These are phyloP conservation scores for Bostrychus sinensis DNA, from an alignment of 2,113 vertebrate genomes.

Conservation along the genomic window DNA sequence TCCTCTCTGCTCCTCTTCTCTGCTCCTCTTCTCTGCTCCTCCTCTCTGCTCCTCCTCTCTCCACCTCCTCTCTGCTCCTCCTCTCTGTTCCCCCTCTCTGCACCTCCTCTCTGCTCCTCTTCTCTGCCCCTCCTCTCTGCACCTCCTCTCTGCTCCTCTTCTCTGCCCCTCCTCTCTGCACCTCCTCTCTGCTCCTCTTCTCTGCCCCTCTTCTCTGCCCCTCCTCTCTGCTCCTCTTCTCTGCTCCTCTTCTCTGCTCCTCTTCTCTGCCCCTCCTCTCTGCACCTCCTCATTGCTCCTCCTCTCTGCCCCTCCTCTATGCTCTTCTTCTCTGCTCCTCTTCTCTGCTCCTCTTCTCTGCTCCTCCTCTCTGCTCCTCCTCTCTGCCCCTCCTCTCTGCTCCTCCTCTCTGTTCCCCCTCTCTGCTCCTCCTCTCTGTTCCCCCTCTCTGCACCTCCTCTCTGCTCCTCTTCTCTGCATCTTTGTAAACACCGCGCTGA, in stretches of 20 bases:
- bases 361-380: too few species aligned
- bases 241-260: conserved; percentile 46
- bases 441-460: conserved; percentile 42
- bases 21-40: conserved; percentile 11
- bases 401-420: too few species aligned
- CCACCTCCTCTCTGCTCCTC: conserved; percentile 10
- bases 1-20: too few species aligned
- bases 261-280: too few species aligned
- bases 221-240: conserved; percentile 42
- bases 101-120: conserved; percentile 9
- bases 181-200: conserved; percentile 11
- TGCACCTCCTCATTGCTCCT: conserved; percentile 50
- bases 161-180: conserved; percentile 48
- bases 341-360: conserved; percentile 38
- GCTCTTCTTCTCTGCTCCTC: too few species aligned
- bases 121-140: too few species aligned
- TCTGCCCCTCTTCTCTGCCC: too few species aligned
- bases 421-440: too few species aligned
- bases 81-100: too few species aligned
- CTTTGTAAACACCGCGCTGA: conserved; percentile 33
- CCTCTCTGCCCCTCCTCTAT: too few species aligned
- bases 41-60: too few species aligned
- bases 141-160: conserved; percentile 44
- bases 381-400: conserved; percentile 33
- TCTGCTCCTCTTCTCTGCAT: too few species aligned